Conservation (phyloP, 2,113 vertebrate species). For the Xiphophorus couchianus region DNA sequence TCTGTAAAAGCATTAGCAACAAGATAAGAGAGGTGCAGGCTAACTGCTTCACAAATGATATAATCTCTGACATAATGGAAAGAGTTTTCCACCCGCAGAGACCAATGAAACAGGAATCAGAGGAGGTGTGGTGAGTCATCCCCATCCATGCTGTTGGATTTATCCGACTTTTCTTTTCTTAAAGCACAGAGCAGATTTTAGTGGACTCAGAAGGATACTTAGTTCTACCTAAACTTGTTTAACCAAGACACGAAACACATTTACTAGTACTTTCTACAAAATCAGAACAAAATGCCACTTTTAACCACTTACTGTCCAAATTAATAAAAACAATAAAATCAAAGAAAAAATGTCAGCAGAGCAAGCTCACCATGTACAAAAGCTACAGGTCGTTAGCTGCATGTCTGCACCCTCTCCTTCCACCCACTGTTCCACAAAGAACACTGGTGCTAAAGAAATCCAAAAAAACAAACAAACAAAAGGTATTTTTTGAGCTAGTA, state of each 20-base stretch:
- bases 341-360: no score
- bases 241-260: background rate
- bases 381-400: no score
- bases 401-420: no score
- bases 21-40: background rate
- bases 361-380: no score
- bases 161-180: background rate
- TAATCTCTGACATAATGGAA: background rate
- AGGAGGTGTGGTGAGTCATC: background rate
- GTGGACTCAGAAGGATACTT: background rate
- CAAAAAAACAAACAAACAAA: no score
- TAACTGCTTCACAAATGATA: background rate
- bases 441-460: no score
- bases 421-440: no score
- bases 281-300: no score
- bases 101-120: background rate
- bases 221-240: background rate
- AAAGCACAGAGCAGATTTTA: background rate
- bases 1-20: background rate
- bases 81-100: background rate
- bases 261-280: background rate
- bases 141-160: background rate
- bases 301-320: no score
- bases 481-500: no score
- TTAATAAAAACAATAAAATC: no score